Evolutionary conservation across 2,113 vertebrate genomes (phyloP).

Genomic region (Sylvietta virens): DNA sequence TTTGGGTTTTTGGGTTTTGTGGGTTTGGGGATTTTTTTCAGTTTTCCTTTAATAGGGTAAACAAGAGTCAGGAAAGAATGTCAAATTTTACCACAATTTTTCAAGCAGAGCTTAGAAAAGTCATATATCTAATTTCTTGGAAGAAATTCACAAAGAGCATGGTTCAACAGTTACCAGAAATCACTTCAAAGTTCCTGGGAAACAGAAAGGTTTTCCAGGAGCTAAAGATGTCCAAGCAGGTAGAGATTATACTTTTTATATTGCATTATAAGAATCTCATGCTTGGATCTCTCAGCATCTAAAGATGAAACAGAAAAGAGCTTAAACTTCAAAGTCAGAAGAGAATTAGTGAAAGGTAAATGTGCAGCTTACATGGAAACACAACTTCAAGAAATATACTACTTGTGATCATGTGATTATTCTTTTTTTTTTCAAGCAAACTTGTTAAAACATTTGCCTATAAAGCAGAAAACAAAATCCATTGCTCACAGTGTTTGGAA

Average conservation of each 20-base stretch:
- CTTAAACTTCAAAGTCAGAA: not conserved
- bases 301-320: not conserved
- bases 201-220: not conserved
- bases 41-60: not conserved
- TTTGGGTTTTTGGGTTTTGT: not conserved
- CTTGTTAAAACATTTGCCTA: not conserved
- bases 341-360: not conserved
- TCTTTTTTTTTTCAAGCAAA: not conserved
- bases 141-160: not conserved
- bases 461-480: not conserved
- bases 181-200: not conserved
- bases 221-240: not conserved
- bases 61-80: not conserved
- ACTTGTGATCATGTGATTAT: not conserved
- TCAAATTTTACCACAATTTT: not conserved
- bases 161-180: not conserved
- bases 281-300: not conserved
- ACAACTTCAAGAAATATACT: not conserved
- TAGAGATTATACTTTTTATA: not conserved
- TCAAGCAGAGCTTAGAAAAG: not conserved
- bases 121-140: fast-evolving
- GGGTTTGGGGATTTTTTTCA: not conserved
- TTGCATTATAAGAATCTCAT: not conserved
- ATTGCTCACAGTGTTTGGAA: not conserved
- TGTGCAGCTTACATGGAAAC: not conserved